Evolutionary conservation across 1,140 invertebrate species (phyloP).

Genomic region (Zaprionus kolodkinae): DNA sequence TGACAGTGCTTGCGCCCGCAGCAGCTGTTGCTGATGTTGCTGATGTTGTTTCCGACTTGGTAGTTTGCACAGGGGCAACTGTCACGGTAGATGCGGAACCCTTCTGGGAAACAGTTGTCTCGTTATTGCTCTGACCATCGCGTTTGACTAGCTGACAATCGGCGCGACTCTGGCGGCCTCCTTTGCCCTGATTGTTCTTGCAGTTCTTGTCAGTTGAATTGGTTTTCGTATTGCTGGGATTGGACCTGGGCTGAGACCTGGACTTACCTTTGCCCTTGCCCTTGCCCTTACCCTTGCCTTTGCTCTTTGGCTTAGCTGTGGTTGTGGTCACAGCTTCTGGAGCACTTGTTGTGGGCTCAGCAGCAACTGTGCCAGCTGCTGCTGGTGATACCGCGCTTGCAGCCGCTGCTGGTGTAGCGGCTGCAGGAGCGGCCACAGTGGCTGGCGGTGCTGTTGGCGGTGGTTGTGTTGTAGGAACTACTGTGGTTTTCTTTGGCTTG

Average conservation of each 20-base stretch:
- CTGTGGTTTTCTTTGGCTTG: background rate
- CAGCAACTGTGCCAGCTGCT: background rate
- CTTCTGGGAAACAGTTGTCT: background rate
- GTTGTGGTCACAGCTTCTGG: background rate
- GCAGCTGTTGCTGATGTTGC: background rate
- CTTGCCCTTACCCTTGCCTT: background rate
- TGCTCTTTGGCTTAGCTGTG: constrained; percentile 7
- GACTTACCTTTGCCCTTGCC: background rate
- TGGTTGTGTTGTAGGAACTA: background rate
- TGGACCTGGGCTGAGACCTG: background rate
- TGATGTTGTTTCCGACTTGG: background rate
- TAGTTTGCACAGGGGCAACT: background rate
- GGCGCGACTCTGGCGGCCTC: constrained; percentile 2
- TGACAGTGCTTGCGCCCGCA: background rate
- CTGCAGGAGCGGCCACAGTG: background rate
- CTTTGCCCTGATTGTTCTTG: background rate
- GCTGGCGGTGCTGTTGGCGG: background rate
- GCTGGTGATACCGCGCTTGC: background rate
- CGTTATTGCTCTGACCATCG: background rate
- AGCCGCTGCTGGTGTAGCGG: too few species aligned
- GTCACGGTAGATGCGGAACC: background rate
- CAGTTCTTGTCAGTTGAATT: background rate
- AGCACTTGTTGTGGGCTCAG: background rate
- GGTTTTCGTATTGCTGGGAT: too few species aligned
- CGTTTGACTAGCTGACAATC: background rate